Conservation (phyloP, 2,113 vertebrate genomes). For the Tautogolabrus adspersus region DNA sequence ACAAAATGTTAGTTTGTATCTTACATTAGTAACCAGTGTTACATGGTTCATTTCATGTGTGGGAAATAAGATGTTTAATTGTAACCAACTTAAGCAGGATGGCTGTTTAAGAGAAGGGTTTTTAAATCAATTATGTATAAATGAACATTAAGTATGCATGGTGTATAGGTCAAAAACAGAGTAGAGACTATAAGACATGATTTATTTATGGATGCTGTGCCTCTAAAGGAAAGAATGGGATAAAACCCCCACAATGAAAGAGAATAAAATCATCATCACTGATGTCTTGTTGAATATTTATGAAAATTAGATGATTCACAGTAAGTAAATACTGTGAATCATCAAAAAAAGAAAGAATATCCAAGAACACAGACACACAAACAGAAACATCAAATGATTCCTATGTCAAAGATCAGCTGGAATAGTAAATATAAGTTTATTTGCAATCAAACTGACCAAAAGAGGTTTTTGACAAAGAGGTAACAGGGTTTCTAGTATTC, state of each 20-base stretch:
- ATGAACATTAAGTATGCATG: constrained; percentile 24
- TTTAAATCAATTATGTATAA: constrained; percentile 35
- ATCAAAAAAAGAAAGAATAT: no score
- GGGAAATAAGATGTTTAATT: background rate
- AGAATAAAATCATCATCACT: background rate
- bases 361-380: no score
- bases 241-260: background rate
- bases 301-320: background rate
- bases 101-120: background rate
- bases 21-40: no score
- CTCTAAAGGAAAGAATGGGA: constrained; percentile 6
- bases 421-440: background rate
- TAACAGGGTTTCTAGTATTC: background rate
- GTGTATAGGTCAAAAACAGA: constrained; percentile 12
- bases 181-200: constrained; percentile 4
- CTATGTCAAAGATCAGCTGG: no score
- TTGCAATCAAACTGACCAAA: background rate
- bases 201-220: constrained; percentile 43
- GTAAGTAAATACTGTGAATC: no score
- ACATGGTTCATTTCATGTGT: no score
- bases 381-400: no score
- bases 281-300: constrained; percentile 1
- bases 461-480: background rate
- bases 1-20: no score
- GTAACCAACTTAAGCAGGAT: background rate